phyloP scores from a whole-genome alignment of 2,113 vertebrate genomes.

The Calonectris borealis region DNA sequence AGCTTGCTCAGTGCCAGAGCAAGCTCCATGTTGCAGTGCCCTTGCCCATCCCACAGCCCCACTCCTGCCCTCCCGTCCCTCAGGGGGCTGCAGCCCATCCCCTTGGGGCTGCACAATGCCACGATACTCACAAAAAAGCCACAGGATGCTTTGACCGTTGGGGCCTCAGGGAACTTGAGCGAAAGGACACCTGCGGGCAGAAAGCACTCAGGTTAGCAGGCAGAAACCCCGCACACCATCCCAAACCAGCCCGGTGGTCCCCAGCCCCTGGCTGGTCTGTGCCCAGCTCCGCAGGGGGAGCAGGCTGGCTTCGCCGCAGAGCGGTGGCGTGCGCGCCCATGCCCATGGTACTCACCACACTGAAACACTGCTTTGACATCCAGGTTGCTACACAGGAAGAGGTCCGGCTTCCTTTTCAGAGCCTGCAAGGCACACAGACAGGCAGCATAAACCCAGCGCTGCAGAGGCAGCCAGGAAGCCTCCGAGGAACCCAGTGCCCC shows the following conservation, averaged over 20 bases:
- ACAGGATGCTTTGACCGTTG: conserved; percentile 96
- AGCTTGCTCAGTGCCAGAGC: background rate
- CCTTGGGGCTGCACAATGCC: accelerated
- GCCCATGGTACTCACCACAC: conserved; percentile 87
- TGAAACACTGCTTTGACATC: conserved; percentile 98
- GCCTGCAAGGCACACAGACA: conserved; percentile 90
- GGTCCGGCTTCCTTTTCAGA: conserved; percentile 97
- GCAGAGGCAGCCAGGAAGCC: background rate
- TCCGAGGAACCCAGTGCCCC: background rate
- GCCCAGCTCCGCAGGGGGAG: background rate
- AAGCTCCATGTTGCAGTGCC: background rate
- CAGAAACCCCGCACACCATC: background rate
- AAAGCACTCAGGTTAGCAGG: conserved; percentile 6
- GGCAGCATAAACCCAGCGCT: conserved; percentile 45
- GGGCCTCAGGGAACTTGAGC: conserved; percentile 95
- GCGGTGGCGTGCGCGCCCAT: accelerated
- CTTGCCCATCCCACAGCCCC: background rate
- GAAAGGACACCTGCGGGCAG: conserved; percentile 88
- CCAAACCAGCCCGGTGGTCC: background rate
- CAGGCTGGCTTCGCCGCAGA: background rate
- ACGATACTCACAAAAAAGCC: conserved; percentile 91
- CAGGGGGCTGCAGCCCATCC: background rate
- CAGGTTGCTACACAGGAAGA: conserved; percentile 94
- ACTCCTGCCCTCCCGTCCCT: background rate
- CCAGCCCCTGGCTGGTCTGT: background rate